phyloP scores from a whole-genome alignment of 2,113 vertebrate genomes.

The Boulengerochromis microlepis region DNA sequence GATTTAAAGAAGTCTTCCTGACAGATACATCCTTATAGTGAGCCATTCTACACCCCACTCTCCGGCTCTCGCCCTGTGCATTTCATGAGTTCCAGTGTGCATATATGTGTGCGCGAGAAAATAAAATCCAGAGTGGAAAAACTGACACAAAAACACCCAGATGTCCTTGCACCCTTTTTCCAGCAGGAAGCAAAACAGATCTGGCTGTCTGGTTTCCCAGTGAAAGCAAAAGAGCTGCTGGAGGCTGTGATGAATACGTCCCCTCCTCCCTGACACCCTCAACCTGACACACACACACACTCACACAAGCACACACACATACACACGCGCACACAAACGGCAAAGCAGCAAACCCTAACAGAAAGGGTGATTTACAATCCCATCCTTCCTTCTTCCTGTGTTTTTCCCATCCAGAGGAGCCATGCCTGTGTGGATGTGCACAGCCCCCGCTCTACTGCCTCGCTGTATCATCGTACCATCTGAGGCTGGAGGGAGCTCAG shows the following conservation, averaged over 20 bases:
- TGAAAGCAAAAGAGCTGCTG: slow-evolving; percentile 51
- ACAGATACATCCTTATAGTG: slow-evolving; percentile 67
- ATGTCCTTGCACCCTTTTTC: slow-evolving; percentile 24
- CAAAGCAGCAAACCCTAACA: slow-evolving; percentile 29
- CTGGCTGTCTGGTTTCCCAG: slow-evolving; percentile 49
- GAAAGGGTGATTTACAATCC: slow-evolving; percentile 42
- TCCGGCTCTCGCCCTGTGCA: slow-evolving; percentile 31
- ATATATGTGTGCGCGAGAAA: slow-evolving; percentile 16
- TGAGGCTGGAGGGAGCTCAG: slow-evolving; percentile 58
- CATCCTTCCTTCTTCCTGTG: slow-evolving; percentile 57
- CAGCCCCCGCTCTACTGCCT: slow-evolving; percentile 66
- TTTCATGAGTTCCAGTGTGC: slow-evolving; percentile 51
- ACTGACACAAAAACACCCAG: not conserved
- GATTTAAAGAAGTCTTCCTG: slow-evolving; percentile 74
- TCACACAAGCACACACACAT: not conserved
- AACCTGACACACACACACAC: slow-evolving; percentile 17
- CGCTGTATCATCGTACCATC: slow-evolving; percentile 69
- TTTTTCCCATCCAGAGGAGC: slow-evolving; percentile 46
- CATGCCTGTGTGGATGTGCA: slow-evolving; percentile 62
- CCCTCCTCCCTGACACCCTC: slow-evolving; percentile 55
- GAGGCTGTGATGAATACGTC: slow-evolving; percentile 49
- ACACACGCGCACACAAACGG: not conserved
- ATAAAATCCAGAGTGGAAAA: slow-evolving; percentile 59
- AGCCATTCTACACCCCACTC: slow-evolving; percentile 73
- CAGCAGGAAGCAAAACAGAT: slow-evolving; percentile 66